Evolutionary conservation across 2,888 invertebrate genomes (phyloP).

Genomic region (Nebria salina): DNA sequence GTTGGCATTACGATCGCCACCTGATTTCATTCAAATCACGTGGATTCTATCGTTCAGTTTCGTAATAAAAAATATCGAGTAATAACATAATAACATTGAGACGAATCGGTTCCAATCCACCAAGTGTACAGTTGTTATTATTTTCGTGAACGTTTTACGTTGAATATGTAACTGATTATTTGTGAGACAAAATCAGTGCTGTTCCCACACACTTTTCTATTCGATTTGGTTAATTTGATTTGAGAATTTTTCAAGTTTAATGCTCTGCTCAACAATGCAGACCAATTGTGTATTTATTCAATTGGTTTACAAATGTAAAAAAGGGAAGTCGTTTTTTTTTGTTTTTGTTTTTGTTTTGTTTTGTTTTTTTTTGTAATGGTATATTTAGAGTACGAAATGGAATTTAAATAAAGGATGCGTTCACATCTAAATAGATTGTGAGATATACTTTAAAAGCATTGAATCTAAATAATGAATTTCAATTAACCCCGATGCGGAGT

Average conservation of each 20-base stretch:
- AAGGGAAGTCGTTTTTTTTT: conserved; percentile 29
- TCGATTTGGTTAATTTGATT: conserved; percentile 55
- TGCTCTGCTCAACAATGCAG: not conserved
- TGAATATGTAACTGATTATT: conserved; percentile 29
- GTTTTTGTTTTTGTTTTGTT: conserved; percentile 14
- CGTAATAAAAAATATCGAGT: conserved; percentile 49
- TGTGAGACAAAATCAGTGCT: conserved; percentile 48
- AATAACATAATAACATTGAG: conserved; percentile 54
- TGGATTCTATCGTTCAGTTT: conserved; percentile 48
- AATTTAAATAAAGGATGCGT: not conserved
- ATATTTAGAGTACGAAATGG: not conserved
- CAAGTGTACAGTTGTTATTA: conserved; percentile 8
- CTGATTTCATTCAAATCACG: conserved; percentile 48
- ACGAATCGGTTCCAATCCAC: conserved; percentile 50
- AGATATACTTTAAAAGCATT: not conserved
- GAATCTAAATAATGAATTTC: not conserved
- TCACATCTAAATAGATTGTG: not conserved
- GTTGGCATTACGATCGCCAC: conserved; percentile 42
- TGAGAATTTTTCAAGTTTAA: conserved; percentile 37
- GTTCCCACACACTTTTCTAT: conserved; percentile 54
- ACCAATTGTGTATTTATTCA: not conserved
- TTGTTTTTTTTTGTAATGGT: conserved; percentile 4
- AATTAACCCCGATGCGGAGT: not conserved
- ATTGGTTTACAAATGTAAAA: not conserved
- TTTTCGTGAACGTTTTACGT: conserved; percentile 8